phyloP scores from a whole-genome alignment of 2,113 vertebrate species.

The Addax nasomaculatus region DNA sequence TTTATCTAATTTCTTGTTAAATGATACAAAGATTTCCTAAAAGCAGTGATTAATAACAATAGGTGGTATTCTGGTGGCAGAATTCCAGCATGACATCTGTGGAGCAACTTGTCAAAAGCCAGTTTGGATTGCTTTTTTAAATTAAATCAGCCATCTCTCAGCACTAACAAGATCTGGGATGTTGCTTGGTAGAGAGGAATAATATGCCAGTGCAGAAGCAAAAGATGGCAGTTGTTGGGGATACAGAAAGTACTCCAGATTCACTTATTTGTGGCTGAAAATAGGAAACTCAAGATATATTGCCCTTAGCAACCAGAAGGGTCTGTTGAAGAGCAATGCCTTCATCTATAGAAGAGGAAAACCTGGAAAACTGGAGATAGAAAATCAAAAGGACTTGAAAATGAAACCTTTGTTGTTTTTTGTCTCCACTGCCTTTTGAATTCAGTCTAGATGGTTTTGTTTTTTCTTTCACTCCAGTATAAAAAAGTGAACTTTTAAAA shows the following conservation, averaged over 20 bases:
- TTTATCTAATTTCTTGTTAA: conserved; percentile 27
- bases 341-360: background rate
- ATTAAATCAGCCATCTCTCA: conserved; percentile 31
- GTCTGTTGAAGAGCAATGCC: conserved; percentile 2
- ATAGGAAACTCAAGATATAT: background rate
- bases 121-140: conserved; percentile 29
- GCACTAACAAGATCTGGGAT: conserved; percentile 43
- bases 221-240: background rate
- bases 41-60: conserved; percentile 47
- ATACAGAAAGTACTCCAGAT: conserved; percentile 6
- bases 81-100: conserved; percentile 52
- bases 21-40: conserved; percentile 35
- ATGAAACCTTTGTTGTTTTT: conserved; percentile 10
- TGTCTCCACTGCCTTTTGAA: background rate
- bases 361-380: background rate
- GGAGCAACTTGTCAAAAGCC: conserved; percentile 30
- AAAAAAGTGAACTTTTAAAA: conserved; percentile 37
- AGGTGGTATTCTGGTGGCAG: conserved; percentile 10
- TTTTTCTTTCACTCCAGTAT: background rate
- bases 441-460: background rate
- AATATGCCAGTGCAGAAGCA: conserved; percentile 13
- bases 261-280: conserved; percentile 45
- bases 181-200: conserved; percentile 29
- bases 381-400: conserved; percentile 25
- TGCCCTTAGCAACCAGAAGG: conserved; percentile 2